Evolutionary conservation across 2,888 invertebrate species (phyloP).

Genomic region (Agrotis puta): DNA sequence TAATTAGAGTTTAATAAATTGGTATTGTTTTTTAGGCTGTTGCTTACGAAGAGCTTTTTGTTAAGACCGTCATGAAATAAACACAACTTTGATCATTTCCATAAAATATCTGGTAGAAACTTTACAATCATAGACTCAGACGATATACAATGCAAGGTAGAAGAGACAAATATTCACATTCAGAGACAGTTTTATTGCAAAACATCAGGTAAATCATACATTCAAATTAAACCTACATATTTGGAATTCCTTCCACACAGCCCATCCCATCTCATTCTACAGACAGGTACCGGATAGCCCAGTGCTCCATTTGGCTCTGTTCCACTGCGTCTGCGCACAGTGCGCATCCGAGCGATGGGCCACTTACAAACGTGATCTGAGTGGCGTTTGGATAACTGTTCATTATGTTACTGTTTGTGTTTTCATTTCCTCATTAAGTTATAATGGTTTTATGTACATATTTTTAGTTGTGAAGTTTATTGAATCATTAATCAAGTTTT

Average conservation of each 20-base stretch:
- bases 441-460: no score
- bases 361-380: conserved; percentile 62
- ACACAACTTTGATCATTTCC: no score
- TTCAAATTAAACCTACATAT: neutral
- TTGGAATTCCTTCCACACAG: conserved; percentile 10
- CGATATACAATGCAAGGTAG: neutral
- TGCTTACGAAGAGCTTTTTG: no score
- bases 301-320: conserved; percentile 68
- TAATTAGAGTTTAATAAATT: no score
- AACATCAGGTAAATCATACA: neutral
- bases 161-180: neutral
- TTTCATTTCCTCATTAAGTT: conserved; percentile 35
- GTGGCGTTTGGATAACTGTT: conserved; percentile 57
- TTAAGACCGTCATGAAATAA: no score
- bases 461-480: neutral
- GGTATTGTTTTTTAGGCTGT: no score
- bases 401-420: conserved; percentile 46
- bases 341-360: conserved; percentile 43
- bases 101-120: neutral
- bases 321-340: conserved; percentile 44
- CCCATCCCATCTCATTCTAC: conserved; percentile 14
- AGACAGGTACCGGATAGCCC: conserved; percentile 63
- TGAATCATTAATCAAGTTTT: neutral
- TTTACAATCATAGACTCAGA: no score
- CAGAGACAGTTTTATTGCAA: neutral